A percentile compares a stretch with the other conserved stretches of the same genome.
These are phyloP conservation scores for Schizopygopsis pylzovi DNA, from an alignment of 2,797 vertebrate species.

Conservation along the genomic window DNA sequence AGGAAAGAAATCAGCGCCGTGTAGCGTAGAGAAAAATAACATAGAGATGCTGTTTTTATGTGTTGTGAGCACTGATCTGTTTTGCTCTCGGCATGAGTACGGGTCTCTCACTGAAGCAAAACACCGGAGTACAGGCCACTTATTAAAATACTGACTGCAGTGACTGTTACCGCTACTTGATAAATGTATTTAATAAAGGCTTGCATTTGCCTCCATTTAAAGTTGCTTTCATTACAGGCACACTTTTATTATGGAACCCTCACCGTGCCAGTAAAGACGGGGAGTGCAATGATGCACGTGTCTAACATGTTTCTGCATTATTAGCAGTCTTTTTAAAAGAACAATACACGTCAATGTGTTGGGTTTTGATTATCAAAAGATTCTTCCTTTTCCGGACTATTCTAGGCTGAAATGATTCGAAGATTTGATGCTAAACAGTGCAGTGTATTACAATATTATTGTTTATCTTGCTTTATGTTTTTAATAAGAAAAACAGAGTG, in stretches of 20 bases:
- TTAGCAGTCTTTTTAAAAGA: conserved; percentile 30
- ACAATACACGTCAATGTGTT: conserved; percentile 31
- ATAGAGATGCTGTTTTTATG: conserved; percentile 2
- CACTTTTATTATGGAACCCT: conserved; percentile 73
- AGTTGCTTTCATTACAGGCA: conserved; percentile 78
- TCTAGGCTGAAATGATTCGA: neutral
- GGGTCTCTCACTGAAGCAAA: conserved; percentile 7
- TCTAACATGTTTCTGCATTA: conserved; percentile 11
- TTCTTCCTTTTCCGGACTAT: neutral
- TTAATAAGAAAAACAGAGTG: neutral
- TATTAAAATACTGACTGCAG: conserved; percentile 59
- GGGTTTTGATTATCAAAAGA: conserved; percentile 9
- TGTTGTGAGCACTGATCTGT: neutral
- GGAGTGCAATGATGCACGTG: conserved; percentile 64
- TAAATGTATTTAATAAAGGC: conserved; percentile 80
- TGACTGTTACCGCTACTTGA: conserved; percentile 71
- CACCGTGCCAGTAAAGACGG: conserved; percentile 28
- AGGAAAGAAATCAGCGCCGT: conserved; percentile 59
- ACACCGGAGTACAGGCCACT: conserved; percentile 25
- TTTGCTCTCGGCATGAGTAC: conserved; percentile 14
- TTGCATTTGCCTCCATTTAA: conserved; percentile 69
- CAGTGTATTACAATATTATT: too few relatives aligned
- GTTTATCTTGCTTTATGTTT: neutral
- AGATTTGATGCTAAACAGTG: neutral
- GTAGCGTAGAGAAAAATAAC: conserved; percentile 26